Conservation (phyloP, 2,113 vertebrate genomes). For the Ctenomys sociabilis region DNA sequence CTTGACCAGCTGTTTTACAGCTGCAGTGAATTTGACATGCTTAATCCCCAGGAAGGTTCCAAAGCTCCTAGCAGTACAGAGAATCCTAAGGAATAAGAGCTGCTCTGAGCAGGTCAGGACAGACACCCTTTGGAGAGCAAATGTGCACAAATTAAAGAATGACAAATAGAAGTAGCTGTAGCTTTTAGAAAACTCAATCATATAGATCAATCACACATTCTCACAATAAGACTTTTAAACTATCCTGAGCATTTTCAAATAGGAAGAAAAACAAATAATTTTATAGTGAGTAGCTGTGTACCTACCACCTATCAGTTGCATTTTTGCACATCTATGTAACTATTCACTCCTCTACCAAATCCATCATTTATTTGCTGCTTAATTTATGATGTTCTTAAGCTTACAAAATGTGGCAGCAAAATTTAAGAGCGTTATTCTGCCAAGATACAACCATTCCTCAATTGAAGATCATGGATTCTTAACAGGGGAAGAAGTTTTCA, state of each 20-base stretch:
- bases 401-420: not conserved
- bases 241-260: not conserved
- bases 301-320: not conserved
- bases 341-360: not conserved
- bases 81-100: not conserved
- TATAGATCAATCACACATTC: not conserved
- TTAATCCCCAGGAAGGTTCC: not conserved
- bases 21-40: conserved; percentile 3
- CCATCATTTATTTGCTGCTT: not conserved
- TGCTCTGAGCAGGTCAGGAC: not conserved
- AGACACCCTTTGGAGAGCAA: not conserved
- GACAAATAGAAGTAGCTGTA: not conserved
- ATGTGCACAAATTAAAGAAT: not conserved
- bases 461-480: conserved; percentile 1
- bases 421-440: not conserved
- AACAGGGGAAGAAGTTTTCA: not conserved
- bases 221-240: not conserved
- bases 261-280: conserved; percentile 38
- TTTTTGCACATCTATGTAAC: not conserved
- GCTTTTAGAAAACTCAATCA: not conserved
- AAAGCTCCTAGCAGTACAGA: not conserved
- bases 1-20: conserved; percentile 59
- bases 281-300: not conserved
- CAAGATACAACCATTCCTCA: not conserved
- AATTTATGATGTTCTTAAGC: not conserved